phyloP scores from a whole-genome alignment of 2,113 vertebrate genomes.

The Platichthys flesus region DNA sequence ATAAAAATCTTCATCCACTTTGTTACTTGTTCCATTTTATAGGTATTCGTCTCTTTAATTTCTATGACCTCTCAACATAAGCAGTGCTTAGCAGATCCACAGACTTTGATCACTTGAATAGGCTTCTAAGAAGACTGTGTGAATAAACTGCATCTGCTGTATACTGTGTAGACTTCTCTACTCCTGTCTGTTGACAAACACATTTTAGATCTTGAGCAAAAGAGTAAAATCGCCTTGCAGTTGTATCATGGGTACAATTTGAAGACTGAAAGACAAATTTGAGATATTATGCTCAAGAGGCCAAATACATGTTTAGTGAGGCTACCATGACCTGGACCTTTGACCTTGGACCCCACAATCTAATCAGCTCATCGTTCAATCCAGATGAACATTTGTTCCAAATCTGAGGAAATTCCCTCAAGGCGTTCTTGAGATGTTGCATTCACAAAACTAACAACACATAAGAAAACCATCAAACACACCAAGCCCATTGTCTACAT shows the following conservation, averaged over 20 bases:
- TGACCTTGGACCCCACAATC: no score
- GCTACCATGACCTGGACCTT: no score
- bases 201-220: background rate
- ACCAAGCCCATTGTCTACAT: conserved; percentile 27
- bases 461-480: conserved; percentile 46
- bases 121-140: background rate
- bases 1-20: background rate
- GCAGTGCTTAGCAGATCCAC: conserved; percentile 7
- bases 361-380: no score
- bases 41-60: conserved; percentile 30
- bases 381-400: no score
- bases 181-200: background rate
- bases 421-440: no score
- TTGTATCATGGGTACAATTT: no score
- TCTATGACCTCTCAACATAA: conserved; percentile 57
- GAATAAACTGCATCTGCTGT: conserved; percentile 3
- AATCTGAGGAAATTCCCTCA: no score
- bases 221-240: no score
- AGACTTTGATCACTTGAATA: conserved; percentile 24
- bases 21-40: background rate
- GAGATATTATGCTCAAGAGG: no score
- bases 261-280: no score
- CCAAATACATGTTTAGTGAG: no score
- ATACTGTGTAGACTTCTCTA: background rate
- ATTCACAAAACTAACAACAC: background rate